Conservation (phyloP, 1,140 invertebrate species). For the Lepidurus apus region DNA sequence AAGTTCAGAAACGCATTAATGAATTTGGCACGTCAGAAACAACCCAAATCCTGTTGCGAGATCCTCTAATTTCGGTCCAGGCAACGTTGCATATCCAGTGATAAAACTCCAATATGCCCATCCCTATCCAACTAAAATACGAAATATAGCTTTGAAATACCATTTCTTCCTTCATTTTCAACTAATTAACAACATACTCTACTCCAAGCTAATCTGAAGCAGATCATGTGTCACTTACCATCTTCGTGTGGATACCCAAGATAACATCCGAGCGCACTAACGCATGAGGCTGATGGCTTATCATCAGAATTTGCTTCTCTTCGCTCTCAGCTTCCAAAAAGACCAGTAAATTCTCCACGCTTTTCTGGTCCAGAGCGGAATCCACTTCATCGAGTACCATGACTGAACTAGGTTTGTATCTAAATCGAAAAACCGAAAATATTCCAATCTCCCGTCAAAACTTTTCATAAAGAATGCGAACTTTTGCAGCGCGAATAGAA, state of each 20-base stretch:
- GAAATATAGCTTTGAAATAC: no score
- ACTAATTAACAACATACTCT: no score
- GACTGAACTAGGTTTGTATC: neutral
- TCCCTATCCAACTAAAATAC: no score
- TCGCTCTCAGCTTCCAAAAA: neutral
- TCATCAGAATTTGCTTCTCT: neutral
- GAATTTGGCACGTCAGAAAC: no score
- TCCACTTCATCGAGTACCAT: conserved; percentile 6
- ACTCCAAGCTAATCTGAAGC: neutral
- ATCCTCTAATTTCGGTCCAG: no score
- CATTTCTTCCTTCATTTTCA: no score
- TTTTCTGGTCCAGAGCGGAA: neutral
- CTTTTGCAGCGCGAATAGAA: neutral
- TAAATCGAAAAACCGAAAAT: neutral
- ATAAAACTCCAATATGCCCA: no score
- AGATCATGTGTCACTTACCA: neutral
- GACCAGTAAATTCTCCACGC: neutral
- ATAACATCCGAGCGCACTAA: neutral
- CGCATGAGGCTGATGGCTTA: neutral
- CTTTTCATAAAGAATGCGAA: neutral
- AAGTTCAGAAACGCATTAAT: no score
- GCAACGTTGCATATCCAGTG: no score
- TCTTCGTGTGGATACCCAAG: neutral
- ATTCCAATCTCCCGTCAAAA: neutral
- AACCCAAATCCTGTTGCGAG: no score